Evolutionary conservation across 2,888 invertebrate genomes (phyloP).

Genomic region (Chymomyza procnemis): DNA sequence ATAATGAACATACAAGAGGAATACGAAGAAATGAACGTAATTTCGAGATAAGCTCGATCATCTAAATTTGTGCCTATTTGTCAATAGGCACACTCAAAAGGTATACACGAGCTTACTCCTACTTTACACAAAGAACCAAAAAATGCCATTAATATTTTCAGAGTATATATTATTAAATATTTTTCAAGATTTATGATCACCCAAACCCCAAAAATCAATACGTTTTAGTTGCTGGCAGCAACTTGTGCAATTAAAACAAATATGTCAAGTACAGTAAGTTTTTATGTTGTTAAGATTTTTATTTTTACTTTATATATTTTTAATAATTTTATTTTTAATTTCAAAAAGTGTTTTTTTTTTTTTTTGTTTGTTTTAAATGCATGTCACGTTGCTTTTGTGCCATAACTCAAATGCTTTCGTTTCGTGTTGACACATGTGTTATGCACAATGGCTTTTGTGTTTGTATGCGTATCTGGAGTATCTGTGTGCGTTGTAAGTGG

Average conservation of each 20-base stretch:
- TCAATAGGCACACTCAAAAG: too few species aligned
- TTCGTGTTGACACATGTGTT: not conserved
- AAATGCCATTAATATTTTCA: too few species aligned
- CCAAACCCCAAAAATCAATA: not conserved
- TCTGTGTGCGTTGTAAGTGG: slow-evolving; percentile 32
- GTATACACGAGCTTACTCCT: too few species aligned
- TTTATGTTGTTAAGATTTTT: not conserved
- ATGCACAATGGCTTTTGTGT: not conserved
- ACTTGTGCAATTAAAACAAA: not conserved
- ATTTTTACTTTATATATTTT: not conserved
- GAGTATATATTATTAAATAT: too few species aligned
- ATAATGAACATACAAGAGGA: too few species aligned
- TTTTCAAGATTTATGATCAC: too few species aligned
- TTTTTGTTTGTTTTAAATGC: not conserved
- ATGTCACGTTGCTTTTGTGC: not conserved
- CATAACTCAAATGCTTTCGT: slow-evolving; percentile 1
- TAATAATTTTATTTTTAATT: too few species aligned
- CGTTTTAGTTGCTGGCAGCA: not conserved
- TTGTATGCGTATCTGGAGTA: not conserved
- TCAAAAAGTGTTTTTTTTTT: too few species aligned
- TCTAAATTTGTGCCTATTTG: too few species aligned
- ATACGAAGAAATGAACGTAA: too few species aligned
- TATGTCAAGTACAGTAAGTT: not conserved
- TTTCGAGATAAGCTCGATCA: too few species aligned
- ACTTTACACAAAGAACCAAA: too few species aligned